Conservation (phyloP, 2,888 invertebrate species). For the Noctua janthina region DNA sequence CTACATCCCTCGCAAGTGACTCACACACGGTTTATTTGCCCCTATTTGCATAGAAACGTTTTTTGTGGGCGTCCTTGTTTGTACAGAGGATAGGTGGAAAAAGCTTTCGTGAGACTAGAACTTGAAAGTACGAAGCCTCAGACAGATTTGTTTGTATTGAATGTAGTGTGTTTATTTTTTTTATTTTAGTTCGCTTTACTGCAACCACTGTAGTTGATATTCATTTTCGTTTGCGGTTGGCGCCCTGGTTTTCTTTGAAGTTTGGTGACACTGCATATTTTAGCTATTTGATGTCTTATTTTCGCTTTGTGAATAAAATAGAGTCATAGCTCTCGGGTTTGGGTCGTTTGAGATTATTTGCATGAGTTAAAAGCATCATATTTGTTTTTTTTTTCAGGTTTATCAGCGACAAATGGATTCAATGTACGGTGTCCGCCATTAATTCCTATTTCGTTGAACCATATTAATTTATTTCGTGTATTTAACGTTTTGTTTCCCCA, state of each 20-base stretch:
- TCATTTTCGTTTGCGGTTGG: constrained; percentile 55
- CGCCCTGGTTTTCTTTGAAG: constrained; percentile 45
- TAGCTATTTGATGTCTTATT: constrained; percentile 23
- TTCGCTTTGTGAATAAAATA: constrained; percentile 25
- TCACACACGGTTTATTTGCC: constrained; percentile 88
- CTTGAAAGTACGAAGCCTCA: constrained; percentile 77
- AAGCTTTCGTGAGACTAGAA: constrained; percentile 81
- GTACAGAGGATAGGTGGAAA: constrained; percentile 88
- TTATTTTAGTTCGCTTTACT: constrained; percentile 59
- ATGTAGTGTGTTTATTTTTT: constrained; percentile 74
- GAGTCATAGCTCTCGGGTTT: neutral
- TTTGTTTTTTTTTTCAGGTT: neutral
- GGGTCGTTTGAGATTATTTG: neutral
- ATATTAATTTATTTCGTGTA: neutral
- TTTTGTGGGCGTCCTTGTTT: constrained; percentile 90
- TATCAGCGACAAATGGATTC: neutral
- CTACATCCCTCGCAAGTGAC: constrained; percentile 75
- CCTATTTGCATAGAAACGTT: constrained; percentile 90
- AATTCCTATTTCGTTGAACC: neutral
- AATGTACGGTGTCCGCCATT: neutral
- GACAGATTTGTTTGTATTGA: constrained; percentile 86
- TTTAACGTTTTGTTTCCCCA: neutral
- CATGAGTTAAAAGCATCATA: neutral
- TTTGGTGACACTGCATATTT: constrained; percentile 49
- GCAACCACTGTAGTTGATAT: constrained; percentile 62